Conservation (phyloP, 2,113 vertebrate species). For the Sturnira hondurensis region DNA sequence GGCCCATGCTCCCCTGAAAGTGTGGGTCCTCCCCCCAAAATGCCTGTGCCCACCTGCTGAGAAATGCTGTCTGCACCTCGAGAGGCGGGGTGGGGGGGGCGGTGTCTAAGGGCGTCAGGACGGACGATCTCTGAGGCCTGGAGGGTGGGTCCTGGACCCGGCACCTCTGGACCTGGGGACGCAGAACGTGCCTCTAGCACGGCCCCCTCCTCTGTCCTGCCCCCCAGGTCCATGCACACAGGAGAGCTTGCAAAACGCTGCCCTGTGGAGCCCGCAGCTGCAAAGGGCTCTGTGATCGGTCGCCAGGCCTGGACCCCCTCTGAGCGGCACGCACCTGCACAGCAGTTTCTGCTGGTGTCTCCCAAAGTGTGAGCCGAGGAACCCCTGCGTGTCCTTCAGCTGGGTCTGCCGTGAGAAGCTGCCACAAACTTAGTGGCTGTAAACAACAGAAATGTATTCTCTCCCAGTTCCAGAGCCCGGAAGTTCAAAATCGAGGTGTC, state of each 20-base stretch:
- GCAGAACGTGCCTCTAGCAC: neutral
- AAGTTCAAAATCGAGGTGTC: accelerated
- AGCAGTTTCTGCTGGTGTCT: neutral
- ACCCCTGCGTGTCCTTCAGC: neutral
- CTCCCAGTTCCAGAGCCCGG: neutral
- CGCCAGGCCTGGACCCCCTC: neutral
- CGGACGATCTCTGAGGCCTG: neutral
- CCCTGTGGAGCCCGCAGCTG: neutral
- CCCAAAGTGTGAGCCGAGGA: neutral
- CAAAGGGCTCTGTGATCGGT: too few species aligned
- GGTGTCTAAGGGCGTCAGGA: neutral
- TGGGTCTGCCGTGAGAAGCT: accelerated
- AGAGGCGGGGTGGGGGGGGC: too few species aligned
- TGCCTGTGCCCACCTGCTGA: neutral
- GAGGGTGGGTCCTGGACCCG: neutral
- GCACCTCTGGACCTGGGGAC: accelerated
- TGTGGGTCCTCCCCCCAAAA: neutral
- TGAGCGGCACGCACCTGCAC: accelerated
- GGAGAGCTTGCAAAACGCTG: accelerated
- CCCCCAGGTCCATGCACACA: accelerated
- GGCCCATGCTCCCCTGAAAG: neutral
- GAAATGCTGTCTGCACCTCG: neutral
- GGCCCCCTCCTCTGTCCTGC: accelerated
- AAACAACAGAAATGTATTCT: neutral
- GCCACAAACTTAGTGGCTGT: neutral